Conservation (phyloP, 2,113 vertebrate species). For the Rallus limicola region DNA sequence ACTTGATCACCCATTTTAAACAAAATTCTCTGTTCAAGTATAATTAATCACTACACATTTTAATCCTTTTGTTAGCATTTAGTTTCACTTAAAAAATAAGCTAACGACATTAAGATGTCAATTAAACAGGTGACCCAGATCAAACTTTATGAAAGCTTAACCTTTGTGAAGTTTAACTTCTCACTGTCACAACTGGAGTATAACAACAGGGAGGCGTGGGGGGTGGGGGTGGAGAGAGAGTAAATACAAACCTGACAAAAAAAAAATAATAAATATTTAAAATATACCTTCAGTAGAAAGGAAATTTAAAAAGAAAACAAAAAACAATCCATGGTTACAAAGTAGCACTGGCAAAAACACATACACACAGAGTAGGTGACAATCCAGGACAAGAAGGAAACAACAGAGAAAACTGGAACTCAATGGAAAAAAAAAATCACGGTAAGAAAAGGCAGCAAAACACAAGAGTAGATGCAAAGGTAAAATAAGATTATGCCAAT, state of each 20-base stretch:
- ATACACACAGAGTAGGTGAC: background rate
- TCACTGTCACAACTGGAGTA: background rate
- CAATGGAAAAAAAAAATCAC: background rate
- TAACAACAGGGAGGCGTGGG: background rate
- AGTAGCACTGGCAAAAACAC: background rate
- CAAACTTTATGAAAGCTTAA: background rate
- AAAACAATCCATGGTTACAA: background rate
- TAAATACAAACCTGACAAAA: background rate
- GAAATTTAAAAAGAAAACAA: background rate
- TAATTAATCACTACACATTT: background rate
- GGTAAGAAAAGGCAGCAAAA: background rate
- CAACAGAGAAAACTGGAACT: background rate
- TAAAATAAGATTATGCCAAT: conserved; percentile 5
- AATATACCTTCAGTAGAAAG: background rate
- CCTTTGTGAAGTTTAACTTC: background rate
- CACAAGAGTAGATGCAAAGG: background rate
- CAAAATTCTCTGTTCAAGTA: background rate
- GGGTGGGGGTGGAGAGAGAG: background rate
- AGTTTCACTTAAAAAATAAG: background rate
- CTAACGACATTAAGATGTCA: background rate
- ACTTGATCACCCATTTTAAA: background rate
- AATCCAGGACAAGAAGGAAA: background rate
- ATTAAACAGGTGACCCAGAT: background rate
- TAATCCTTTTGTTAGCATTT: background rate
- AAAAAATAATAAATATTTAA: background rate